phyloP scores from a whole-genome alignment of 2,113 vertebrate species.

The Peromyscus maniculatus region DNA sequence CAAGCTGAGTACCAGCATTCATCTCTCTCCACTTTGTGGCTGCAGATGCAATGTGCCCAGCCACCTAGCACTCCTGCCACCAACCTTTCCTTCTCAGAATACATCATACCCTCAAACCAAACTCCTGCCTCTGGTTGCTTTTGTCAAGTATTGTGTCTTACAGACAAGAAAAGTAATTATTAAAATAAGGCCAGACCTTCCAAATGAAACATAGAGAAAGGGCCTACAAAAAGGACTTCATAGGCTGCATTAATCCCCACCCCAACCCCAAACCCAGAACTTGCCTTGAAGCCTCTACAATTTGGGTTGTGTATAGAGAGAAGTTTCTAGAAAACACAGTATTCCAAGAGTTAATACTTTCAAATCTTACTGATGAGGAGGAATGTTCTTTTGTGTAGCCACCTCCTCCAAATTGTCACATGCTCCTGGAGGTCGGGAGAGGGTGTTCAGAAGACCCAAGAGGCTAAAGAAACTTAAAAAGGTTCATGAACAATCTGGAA shows the following conservation, averaged over 20 bases:
- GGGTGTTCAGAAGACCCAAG: not conserved
- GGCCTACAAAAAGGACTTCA: not conserved
- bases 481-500: not conserved
- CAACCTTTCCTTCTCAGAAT: not conserved
- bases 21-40: no score
- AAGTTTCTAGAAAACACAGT: slow-evolving; percentile 41
- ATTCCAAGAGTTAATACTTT: not conserved
- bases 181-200: not conserved
- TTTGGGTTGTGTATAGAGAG: not conserved
- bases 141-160: not conserved
- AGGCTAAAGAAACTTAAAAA: not conserved
- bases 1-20: not conserved
- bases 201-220: not conserved
- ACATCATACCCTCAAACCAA: not conserved
- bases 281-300: not conserved
- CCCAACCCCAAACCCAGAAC: not conserved
- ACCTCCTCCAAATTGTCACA: not conserved
- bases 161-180: not conserved
- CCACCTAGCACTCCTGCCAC: not conserved
- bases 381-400: not conserved
- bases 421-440: accelerated
- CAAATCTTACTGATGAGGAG: slow-evolving; percentile 1
- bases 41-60: not conserved
- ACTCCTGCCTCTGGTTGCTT: not conserved
- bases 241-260: no score